Evolutionary conservation across 64 coral and sea anemone genomes (phyloP).

Genomic region (Montipora foliosa): DNA sequence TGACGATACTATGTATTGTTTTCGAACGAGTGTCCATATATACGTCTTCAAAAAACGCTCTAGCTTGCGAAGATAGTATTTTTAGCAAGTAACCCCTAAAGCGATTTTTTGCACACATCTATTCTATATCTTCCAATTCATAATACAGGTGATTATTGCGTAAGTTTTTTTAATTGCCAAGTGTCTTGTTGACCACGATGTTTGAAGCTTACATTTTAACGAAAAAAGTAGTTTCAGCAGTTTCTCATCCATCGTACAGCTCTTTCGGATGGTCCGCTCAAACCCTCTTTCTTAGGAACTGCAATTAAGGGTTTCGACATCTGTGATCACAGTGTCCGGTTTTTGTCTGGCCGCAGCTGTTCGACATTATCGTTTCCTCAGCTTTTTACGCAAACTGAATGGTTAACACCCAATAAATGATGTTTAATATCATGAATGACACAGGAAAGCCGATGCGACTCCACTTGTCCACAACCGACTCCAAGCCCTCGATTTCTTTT

Average conservation of each 20-base stretch:
- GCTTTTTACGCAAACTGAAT: not conserved
- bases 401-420: constrained; percentile 79
- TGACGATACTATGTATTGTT: too few species aligned
- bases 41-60: too few species aligned
- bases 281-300: not conserved
- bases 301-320: not conserved
- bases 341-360: not conserved
- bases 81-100: too few species aligned
- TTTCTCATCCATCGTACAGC: not conserved
- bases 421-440: constrained; percentile 88
- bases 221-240: too few species aligned
- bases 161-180: too few species aligned
- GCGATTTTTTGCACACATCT: too few species aligned
- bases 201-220: too few species aligned
- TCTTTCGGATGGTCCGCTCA: not conserved
- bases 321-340: not conserved
- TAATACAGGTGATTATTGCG: too few species aligned
- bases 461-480: constrained; percentile 72
- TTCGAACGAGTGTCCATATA: too few species aligned
- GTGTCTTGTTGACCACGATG: too few species aligned
- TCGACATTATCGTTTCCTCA: not conserved
- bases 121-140: too few species aligned
- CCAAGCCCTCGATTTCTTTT: constrained; percentile 87
- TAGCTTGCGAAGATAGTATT: too few species aligned
- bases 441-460: constrained; percentile 82